Base-by-base conservation (phyloP, 2,113 vertebrate species). In the Chloropsis cyanopogon region DNA sequence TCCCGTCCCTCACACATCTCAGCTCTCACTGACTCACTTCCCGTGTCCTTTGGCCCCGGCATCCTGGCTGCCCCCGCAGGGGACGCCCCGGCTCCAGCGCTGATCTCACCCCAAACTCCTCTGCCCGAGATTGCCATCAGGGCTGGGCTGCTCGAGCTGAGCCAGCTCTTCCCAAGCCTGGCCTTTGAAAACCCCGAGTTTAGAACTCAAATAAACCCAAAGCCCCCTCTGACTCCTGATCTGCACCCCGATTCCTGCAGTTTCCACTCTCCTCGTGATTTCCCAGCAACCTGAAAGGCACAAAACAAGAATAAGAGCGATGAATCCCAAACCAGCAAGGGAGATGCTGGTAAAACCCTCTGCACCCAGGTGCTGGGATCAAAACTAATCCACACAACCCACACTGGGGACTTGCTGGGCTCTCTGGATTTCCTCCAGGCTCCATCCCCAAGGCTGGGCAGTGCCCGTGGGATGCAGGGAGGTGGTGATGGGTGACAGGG, bases 11-110 rank as follows among this genome's bases (percentile, higher is more conserved):
- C 2, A 5, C 12, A 1, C 8, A 1, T 66, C 11, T 33, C 21
- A 8, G 19, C 4, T 10, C 25, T 52, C 53, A 6, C 63, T 94
- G 95, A 96, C 87, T 95, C 93, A 96, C 79, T 95, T 96, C 92
- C 73, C 13, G 2, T 68, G 65, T 59, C 73, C 73, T 91, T 75
- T 81, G 84, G 77, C 72, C 91, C 46, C 49, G 1, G 24, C 37
- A 72, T 53, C 59, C 57, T 63, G 56, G 31, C 77, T 54, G 88
- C 72, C 82, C 33, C 88, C 6, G 33, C 53, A 6, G 17, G 59
- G 78, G 44, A 33, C 52, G 1, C 46, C 50, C 81, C 75, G 56
- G 49, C 80, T 50, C 28, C 6, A 29, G 3, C 23, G 64, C 35
- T 66, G 66, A 35, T 41, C 53, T 72, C 79, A 80, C 76, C 23